phyloP scores from a whole-genome alignment of 2,113 vertebrate species.

The Ailurus styani region DNA sequence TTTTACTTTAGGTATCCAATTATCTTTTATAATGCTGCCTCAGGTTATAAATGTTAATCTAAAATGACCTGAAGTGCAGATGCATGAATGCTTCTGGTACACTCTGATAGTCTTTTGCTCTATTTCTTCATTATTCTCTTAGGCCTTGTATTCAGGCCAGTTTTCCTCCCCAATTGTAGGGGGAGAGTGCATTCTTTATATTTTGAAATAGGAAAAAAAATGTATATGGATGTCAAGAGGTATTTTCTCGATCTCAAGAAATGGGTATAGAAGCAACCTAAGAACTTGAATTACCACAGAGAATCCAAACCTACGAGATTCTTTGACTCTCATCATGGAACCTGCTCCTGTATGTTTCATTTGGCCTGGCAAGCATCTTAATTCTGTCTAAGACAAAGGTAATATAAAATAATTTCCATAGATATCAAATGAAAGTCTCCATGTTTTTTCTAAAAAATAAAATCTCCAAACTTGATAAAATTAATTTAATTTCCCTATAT shows the following conservation, averaged over 20 bases:
- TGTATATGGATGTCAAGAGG: neutral
- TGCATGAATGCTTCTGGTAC: neutral
- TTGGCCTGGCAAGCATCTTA: neutral
- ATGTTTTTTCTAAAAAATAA: neutral
- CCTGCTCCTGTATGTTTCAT: neutral
- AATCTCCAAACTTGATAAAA: neutral
- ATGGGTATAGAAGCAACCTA: neutral
- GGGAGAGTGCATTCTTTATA: neutral
- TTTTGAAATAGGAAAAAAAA: constrained; percentile 1
- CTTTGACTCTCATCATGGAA: neutral
- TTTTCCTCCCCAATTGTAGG: neutral
- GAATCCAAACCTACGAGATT: neutral
- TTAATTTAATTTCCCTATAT: neutral
- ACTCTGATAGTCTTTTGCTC: neutral
- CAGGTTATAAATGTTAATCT: neutral
- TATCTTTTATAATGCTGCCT: neutral
- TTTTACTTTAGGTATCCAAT: neutral
- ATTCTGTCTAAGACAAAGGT: neutral
- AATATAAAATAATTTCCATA: neutral
- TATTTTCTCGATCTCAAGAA: neutral
- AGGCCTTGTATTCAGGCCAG: neutral
- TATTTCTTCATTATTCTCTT: neutral
- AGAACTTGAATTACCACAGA: neutral
- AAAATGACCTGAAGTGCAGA: neutral
- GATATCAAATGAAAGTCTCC: neutral